Conservation (phyloP, 2,888 invertebrate genomes). For the Pterobdella sp. region DNA sequence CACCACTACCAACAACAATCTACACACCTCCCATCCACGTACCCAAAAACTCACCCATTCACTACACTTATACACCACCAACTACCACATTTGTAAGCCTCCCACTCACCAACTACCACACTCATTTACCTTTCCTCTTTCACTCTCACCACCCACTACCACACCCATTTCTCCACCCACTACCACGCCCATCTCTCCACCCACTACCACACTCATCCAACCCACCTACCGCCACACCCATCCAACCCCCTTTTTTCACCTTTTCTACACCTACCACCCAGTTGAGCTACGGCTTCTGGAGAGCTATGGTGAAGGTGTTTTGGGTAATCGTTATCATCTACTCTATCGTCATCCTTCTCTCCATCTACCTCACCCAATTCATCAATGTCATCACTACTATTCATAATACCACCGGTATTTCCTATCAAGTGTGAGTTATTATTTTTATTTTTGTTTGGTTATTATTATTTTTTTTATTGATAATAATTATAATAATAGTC, state of each 20-base stretch:
- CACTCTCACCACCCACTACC: too few species aligned
- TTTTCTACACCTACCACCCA: too few species aligned
- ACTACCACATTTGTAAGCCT: too few species aligned
- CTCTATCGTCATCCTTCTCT: constrained; percentile 85
- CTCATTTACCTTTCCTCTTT: too few species aligned
- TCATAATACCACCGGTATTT: constrained; percentile 60
- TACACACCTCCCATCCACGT: too few species aligned
- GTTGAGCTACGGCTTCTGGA: constrained; percentile 85
- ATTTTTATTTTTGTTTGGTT: background rate
- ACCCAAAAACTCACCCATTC: too few species aligned
- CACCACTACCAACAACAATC: too few species aligned
- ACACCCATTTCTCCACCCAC: too few species aligned
- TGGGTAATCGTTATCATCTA: constrained; percentile 92
- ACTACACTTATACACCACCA: too few species aligned
- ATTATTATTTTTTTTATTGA: too few species aligned
- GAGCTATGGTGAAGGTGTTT: constrained; percentile 83
- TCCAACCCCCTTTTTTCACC: background rate
- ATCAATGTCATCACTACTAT: constrained; percentile 72
- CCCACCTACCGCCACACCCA: background rate
- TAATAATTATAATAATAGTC: background rate
- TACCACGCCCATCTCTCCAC: background rate
- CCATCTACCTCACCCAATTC: constrained; percentile 95
- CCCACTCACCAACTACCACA: too few species aligned
- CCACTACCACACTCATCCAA: background rate
- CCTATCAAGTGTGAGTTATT: constrained; percentile 29